phyloP scores from a whole-genome alignment of 1,140 invertebrate species.

The Aphis craccivora region DNA sequence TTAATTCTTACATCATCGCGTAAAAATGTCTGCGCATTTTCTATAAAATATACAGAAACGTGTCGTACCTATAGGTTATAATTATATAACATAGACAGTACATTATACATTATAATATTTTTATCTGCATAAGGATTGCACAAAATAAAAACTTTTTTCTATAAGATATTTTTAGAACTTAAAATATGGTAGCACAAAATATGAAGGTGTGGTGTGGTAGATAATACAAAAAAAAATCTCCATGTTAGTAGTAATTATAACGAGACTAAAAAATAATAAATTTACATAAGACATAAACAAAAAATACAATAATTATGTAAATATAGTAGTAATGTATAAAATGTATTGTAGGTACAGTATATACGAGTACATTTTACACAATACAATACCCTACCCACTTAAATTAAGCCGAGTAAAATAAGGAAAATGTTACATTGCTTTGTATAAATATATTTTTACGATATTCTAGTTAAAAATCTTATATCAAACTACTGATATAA shows the following conservation, averaged over 20 bases:
- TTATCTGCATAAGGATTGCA: neutral
- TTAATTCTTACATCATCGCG: neutral
- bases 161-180: neutral
- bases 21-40: neutral
- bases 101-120: neutral
- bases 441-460: neutral
- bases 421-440: neutral
- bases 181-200: neutral
- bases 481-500: neutral
- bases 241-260: neutral
- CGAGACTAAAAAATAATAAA: conserved; percentile 10
- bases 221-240: conserved; percentile 1
- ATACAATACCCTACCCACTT: neutral
- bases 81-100: neutral
- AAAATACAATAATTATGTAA: neutral
- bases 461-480: neutral
- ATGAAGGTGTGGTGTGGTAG: neutral
- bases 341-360: neutral
- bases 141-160: neutral
- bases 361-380: neutral
- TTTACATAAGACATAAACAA: neutral
- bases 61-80: neutral
- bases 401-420: neutral
- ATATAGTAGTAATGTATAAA: conserved; percentile 3
- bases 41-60: neutral